Conservation (phyloP, 2,113 vertebrate genomes). For the Ranitomeya variabilis region DNA sequence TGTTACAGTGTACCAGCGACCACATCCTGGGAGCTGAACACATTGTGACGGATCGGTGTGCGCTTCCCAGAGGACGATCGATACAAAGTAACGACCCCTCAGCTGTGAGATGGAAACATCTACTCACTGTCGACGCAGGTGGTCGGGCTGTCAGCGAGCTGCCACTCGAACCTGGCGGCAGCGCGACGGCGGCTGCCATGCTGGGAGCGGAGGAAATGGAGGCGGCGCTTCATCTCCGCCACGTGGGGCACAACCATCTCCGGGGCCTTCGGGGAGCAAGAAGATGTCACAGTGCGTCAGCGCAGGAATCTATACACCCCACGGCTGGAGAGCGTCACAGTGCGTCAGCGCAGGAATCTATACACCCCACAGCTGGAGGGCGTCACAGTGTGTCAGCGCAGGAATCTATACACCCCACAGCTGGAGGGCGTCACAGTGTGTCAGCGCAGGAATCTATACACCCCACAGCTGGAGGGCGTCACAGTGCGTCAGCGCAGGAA, state of each 20-base stretch:
- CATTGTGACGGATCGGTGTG: not conserved
- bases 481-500: not conserved
- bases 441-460: not conserved
- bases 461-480: not conserved
- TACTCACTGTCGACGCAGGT: conserved; percentile 72
- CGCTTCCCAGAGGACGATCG: not conserved
- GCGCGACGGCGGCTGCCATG: conserved; percentile 65
- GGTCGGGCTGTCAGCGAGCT: conserved; percentile 60
- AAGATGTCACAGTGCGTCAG: not conserved
- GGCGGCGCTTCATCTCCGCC: conserved; percentile 66
- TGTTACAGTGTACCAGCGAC: not conserved
- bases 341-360: not conserved
- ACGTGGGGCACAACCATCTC: conserved; percentile 70
- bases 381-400: not conserved
- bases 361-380: too few relatives aligned
- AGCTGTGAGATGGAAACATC: not conserved
- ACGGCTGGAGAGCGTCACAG: not conserved
- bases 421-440: not conserved
- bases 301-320: not conserved
- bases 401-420: too few relatives aligned
- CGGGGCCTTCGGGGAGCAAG: conserved; percentile 68
- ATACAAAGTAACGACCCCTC: not conserved
- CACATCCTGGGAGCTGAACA: too few relatives aligned
- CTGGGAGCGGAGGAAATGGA: conserved; percentile 65
- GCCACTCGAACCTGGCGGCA: conserved; percentile 63